Percentiles rank a stretch among this genome's conserved stretches.
Evolutionary conservation across 1,140 invertebrate species (phyloP).

Genomic region (Bactericera cockerelli): DNA sequence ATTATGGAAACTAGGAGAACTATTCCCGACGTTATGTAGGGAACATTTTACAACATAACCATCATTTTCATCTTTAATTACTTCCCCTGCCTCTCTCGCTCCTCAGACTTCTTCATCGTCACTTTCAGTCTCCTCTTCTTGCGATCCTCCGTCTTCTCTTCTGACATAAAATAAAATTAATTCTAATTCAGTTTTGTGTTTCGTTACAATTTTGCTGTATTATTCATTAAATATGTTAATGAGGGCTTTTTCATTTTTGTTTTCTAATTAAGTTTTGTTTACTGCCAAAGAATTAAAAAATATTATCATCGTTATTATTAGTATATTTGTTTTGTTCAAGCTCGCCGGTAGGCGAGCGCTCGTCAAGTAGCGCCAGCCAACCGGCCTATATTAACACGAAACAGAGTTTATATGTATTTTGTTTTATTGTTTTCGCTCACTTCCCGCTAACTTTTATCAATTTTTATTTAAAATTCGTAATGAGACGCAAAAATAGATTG

Average conservation of each 20-base stretch:
- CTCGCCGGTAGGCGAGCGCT: no score
- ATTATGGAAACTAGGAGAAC: no score
- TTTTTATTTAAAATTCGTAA: no score
- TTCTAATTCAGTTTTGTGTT: constrained; percentile 5
- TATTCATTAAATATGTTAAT: constrained; percentile 9
- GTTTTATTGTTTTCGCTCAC: no score
- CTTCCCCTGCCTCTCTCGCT: not conserved
- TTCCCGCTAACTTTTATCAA: no score
- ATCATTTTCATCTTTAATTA: not conserved
- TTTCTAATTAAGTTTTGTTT: constrained; percentile 9
- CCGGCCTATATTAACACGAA: no score
- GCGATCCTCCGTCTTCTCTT: not conserved
- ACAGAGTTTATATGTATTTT: no score
- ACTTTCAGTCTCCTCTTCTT: not conserved
- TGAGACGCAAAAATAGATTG: no score
- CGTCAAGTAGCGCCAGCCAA: no score
- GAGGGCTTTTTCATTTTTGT: constrained; percentile 9
- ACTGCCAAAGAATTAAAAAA: constrained; percentile 8
- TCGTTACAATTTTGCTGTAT: not conserved
- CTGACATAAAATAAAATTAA: constrained; percentile 6
- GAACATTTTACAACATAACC: no score
- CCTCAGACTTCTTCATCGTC: not conserved
- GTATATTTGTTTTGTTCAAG: no score
- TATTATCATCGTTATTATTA: not conserved
- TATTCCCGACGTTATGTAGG: no score